These are phyloP conservation scores for Drosophila santomea DNA, from an alignment of 1,140 invertebrate species.

Conservation along the genomic window DNA sequence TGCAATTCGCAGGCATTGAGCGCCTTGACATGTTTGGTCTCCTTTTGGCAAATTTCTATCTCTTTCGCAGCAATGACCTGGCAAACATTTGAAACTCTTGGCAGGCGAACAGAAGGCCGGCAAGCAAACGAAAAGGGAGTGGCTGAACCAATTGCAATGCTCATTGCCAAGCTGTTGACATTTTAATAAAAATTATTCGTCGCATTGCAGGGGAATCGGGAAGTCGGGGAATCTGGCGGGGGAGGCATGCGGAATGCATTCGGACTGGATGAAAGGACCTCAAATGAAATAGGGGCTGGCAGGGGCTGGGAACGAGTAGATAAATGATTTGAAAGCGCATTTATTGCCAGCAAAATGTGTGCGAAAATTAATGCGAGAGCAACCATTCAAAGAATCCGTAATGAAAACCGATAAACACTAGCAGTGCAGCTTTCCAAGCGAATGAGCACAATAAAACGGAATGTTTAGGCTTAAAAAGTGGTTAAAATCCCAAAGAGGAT, in stretches of 20 bases:
- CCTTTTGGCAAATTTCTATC: slow-evolving; percentile 26
- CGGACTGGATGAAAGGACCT: neutral
- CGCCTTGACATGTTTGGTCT: slow-evolving; percentile 36
- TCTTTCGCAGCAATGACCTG: slow-evolving; percentile 28
- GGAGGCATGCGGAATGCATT: slow-evolving; percentile 6
- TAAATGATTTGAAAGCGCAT: slow-evolving; percentile 46
- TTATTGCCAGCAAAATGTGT: slow-evolving; percentile 42
- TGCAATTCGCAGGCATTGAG: slow-evolving; percentile 23
- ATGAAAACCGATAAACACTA: slow-evolving; percentile 44
- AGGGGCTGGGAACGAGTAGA: slow-evolving; percentile 8
- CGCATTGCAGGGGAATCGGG: slow-evolving; percentile 42
- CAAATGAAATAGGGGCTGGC: slow-evolving; percentile 6
- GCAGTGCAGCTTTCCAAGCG: slow-evolving; percentile 10
- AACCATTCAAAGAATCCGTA: slow-evolving; percentile 35
- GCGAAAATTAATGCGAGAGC: slow-evolving; percentile 41
- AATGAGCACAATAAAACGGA: slow-evolving; percentile 16
- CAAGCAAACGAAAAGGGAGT: slow-evolving; percentile 2
- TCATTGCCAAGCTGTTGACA: slow-evolving; percentile 59
- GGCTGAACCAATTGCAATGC: slow-evolving; percentile 40
- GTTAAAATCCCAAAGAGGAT: neutral
- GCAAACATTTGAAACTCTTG: slow-evolving; percentile 55
- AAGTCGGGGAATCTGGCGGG: neutral
- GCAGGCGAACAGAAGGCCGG: slow-evolving; percentile 39
- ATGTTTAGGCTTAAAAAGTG: slow-evolving; percentile 3
- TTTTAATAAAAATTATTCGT: slow-evolving; percentile 62